Conservation (phyloP, 1,140 invertebrate species). For the Asbolus verrucosus region DNA sequence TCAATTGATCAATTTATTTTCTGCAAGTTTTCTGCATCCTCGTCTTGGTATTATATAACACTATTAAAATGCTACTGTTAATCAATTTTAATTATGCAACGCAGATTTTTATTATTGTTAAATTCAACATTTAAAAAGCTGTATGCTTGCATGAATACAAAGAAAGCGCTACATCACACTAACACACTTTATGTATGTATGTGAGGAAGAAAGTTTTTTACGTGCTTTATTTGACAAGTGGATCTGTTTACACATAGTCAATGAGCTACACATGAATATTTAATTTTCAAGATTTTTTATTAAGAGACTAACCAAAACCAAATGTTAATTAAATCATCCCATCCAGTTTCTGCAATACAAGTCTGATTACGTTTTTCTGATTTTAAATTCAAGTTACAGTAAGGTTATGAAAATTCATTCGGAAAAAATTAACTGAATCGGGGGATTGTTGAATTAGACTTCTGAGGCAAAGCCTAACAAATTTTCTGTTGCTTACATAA, state of each 20-base stretch:
- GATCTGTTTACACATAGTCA: not conserved
- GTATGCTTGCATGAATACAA: slow-evolving; percentile 4
- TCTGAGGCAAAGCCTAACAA: too few species aligned
- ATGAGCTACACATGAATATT: too few species aligned
- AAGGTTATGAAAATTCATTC: too few species aligned
- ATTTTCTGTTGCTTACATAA: too few species aligned
- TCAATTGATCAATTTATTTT: slow-evolving; percentile 33
- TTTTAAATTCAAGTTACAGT: too few species aligned
- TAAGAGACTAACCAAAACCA: not conserved
- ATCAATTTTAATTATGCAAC: slow-evolving; percentile 11
- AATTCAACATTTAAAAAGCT: not conserved
- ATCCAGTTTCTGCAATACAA: too few species aligned
- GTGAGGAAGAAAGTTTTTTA: slow-evolving; percentile 5
- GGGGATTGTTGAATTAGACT: too few species aligned
- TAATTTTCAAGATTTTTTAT: slow-evolving; percentile 3
- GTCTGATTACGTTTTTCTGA: too few species aligned
- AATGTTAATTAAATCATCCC: too few species aligned
- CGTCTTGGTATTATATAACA: slow-evolving; percentile 23
- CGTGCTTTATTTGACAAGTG: slow-evolving; percentile 1
- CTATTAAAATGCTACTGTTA: not conserved
- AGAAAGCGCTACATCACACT: slow-evolving; percentile 3
- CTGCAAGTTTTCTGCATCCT: slow-evolving; percentile 27
- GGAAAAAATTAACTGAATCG: too few species aligned
- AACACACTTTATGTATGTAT: slow-evolving; percentile 6
- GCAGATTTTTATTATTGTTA: too few species aligned